phyloP scores from a whole-genome alignment of 2,797 vertebrate genomes.

The Otus scops region DNA sequence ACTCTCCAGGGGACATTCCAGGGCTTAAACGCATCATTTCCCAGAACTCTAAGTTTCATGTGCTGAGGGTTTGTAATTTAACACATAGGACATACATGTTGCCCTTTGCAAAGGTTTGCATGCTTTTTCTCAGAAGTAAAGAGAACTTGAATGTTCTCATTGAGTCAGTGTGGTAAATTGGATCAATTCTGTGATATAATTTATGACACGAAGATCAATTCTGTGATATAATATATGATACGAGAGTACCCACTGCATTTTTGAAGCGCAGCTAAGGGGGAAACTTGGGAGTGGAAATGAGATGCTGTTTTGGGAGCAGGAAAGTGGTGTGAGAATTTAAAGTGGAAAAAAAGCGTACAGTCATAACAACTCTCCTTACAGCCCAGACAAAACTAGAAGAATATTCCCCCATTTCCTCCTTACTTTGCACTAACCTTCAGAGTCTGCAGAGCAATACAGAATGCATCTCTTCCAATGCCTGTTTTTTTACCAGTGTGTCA shows the following conservation, averaged over 20 bases:
- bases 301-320: background rate
- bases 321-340: background rate
- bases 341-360: accelerated
- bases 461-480: background rate
- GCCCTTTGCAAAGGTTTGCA: background rate
- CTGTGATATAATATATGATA: background rate
- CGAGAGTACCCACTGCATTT: background rate
- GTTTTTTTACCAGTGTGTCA: background rate
- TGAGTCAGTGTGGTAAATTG: background rate
- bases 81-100: background rate
- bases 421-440: background rate
- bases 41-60: background rate
- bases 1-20: background rate
- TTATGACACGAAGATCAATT: background rate
- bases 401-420: background rate
- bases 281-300: background rate
- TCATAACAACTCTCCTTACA: background rate
- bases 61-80: background rate
- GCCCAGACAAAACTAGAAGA: background rate
- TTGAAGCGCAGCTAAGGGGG: background rate
- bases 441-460: background rate
- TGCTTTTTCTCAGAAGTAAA: background rate
- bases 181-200: background rate
- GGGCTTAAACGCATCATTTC: background rate
- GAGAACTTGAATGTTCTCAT: background rate